These are phyloP conservation scores for Sciurus vulgaris DNA, from an alignment of 2,797 vertebrate genomes.

Conservation along the genomic window DNA sequence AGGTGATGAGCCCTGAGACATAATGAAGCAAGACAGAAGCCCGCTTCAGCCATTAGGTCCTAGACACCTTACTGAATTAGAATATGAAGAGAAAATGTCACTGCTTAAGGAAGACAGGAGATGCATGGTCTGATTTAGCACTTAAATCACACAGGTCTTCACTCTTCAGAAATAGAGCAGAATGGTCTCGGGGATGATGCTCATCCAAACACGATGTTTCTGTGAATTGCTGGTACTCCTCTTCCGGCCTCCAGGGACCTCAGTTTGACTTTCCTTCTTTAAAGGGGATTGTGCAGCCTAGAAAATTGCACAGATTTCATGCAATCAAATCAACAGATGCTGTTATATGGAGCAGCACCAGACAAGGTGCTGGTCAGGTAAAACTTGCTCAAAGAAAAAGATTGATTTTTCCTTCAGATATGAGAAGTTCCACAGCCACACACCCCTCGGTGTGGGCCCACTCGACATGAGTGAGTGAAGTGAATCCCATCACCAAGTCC, in stretches of 20 bases:
- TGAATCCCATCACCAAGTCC: fast-evolving
- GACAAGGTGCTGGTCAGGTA: not conserved
- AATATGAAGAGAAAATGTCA: not conserved
- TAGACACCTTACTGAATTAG: not conserved
- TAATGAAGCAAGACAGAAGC: not conserved
- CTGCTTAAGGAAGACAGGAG: not conserved
- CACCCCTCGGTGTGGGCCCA: fast-evolving
- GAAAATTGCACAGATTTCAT: not conserved
- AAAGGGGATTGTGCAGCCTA: not conserved
- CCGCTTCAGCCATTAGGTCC: not conserved
- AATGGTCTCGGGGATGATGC: fast-evolving
- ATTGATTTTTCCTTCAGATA: fast-evolving
- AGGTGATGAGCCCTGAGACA: not conserved
- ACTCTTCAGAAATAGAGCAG: too few species aligned
- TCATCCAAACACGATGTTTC: not conserved
- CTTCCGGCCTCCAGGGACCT: not conserved
- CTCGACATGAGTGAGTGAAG: fast-evolving
- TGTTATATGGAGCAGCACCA: fast-evolving
- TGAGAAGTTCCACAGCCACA: not conserved
- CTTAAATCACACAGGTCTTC: not conserved
- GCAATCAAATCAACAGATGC: not conserved
- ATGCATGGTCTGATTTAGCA: not conserved
- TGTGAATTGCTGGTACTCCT: not conserved
- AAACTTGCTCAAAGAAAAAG: not conserved
- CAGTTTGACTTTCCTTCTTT: not conserved